Base-by-base conservation (phyloP, 2,888 invertebrate species). In the Callyntrura sp. region DNA sequence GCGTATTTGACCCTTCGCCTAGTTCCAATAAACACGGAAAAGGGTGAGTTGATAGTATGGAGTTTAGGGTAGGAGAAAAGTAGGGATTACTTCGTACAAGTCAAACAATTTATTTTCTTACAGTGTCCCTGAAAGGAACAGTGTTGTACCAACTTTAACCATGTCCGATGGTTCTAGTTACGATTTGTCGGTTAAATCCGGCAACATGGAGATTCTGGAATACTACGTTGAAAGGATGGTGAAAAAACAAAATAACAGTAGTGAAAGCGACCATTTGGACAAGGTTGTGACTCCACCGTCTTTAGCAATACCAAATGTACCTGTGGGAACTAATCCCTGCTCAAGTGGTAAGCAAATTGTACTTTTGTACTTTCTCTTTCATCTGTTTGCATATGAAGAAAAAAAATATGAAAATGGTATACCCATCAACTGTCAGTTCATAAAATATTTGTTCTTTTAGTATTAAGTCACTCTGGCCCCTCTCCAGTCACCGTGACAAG, bases 151-250 rank as follows among this genome's bases (percentile, higher is more conserved):
- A n/a, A 92, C 92, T 0, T 78, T 93, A 17, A 93, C 92, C 0
- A 93, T 93, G 91, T 93, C 93, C 12, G 92, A 93, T 78, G 93
- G 93, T 3, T 93, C 95, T 2, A 95, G 95, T 85, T 95, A 95
- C 79, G 96, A 96, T 92, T 95, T 95, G 92, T 95, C 95, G 0
- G 95, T 96, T 14, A 95, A 95, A 92, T 95, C 95, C 3, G 95
- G 94, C 12, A 95, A 95, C 78, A 94, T 94, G 82, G 96, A 96
- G 91, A 95, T 96, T 73, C 94, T 96, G 65, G 96, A 96, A 92
- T 96, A 95, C 93, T 95, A 95, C 90, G 94, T 94, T 48, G 95
- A 95, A 94, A 95, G 90, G 17, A 92, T 92, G 92, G 92, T 92
- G 0, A 93, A 93, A 87, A 92, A 93, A 73, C 93, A 93, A 68